Conservation (phyloP, 2,888 invertebrate species). For the Gasteruption jaculator region DNA sequence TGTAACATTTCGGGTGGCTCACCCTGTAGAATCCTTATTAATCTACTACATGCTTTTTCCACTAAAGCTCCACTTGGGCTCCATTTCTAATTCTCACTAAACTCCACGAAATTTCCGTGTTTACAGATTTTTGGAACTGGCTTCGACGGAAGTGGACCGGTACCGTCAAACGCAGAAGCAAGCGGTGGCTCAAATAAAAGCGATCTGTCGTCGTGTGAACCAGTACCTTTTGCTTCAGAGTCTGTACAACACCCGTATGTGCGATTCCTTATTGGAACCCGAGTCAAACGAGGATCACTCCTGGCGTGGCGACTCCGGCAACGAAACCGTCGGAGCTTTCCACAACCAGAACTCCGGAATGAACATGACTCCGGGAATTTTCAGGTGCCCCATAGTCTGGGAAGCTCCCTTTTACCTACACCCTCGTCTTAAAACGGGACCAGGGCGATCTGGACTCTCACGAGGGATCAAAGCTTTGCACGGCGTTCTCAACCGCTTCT, state of each 20-base stretch:
- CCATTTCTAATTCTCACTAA: no score
- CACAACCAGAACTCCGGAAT: slow-evolving; percentile 29
- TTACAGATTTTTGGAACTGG: slow-evolving; percentile 56
- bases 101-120: no score
- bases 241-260: slow-evolving; percentile 63
- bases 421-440: slow-evolving; percentile 65
- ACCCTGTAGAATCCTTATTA: no score
- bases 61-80: no score
- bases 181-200: slow-evolving; percentile 57
- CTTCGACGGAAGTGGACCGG: slow-evolving; percentile 54
- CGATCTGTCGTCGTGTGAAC: slow-evolving; percentile 64
- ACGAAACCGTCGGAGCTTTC: slow-evolving; percentile 24
- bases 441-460: slow-evolving; percentile 59
- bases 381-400: slow-evolving; percentile 73
- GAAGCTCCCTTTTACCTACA: slow-evolving; percentile 65
- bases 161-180: slow-evolving; percentile 55
- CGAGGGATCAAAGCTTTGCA: slow-evolving; percentile 63
- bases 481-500: slow-evolving; percentile 64
- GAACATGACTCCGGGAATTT: slow-evolving; percentile 63
- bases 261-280: slow-evolving; percentile 64
- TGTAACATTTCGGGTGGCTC: no score
- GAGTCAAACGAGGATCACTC: slow-evolving; percentile 55
- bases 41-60: no score
- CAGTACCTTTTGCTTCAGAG: slow-evolving; percentile 66
- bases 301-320: slow-evolving; percentile 36